Base-by-base conservation (phyloP, 37 sponge, comb jelly and placozoan species). In the Aphrocallistes beatrix region DNA sequence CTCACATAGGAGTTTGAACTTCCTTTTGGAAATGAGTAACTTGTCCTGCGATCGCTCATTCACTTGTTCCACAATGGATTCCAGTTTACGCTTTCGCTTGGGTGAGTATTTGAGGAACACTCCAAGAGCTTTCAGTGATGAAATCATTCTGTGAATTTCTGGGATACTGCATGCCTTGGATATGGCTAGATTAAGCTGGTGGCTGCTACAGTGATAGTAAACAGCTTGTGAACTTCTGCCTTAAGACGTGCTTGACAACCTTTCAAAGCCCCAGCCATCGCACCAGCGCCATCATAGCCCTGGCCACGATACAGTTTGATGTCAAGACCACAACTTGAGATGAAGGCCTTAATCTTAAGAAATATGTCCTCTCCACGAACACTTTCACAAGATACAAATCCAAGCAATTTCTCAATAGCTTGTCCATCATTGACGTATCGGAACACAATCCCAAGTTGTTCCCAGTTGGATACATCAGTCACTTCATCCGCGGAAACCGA, bases 131-230 rank as follows among this genome's bases (percentile, higher is more conserved):
- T 84, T 88, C 51, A 87, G 37, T 49, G 37, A 25, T 19, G 50
- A 21, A 21, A 88, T 36, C 88, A 88, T 84, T 38, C n/a, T 36
- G 19, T 84, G 88, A 36, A 88, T 88, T 38, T 82, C 82, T n/a
- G 49, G 21, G 34, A 84, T 42, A 83, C n/a, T n/a, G n/a, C n/a
- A n/a, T 28, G 84, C 50, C 38, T 84, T 84, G 30, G 81, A 51
- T 34, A 88, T 40, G 36, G 88, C 81, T 21, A 84, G 37, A 37
- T 88, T 88, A 37, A 88, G 81, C 23, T 88, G 81, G 82, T 88
- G 88, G 51, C 84, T 88, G 84, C 81, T 51, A 47, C 88, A 88
- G 83, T 84, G 81, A 81, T 50, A 85, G 51, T 88, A 88, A 23
- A 38, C 23, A n/a, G 84, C 84, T 23, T 39, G 60, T 21, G 81